These are phyloP conservation scores for Tympanuchus pallidicinctus DNA, from an alignment of 2,113 vertebrate genomes.

Conservation along the genomic window DNA sequence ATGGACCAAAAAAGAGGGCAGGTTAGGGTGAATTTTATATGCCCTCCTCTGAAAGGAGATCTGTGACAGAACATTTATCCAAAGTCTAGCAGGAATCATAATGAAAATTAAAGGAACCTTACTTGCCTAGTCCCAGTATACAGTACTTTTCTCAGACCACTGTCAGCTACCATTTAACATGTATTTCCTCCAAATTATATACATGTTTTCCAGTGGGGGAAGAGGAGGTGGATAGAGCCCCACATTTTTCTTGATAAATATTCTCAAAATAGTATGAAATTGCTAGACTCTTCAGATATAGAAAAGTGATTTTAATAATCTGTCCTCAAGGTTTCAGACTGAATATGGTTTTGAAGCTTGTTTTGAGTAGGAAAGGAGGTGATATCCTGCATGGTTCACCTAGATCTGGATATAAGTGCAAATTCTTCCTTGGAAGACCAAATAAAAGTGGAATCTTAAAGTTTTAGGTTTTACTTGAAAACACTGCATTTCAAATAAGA, in stretches of 20 bases:
- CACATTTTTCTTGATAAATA: background rate
- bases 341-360: background rate
- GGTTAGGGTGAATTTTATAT: background rate
- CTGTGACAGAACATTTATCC: background rate
- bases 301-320: background rate
- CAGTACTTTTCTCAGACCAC: background rate
- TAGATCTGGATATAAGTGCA: background rate
- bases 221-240: background rate
- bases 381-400: background rate
- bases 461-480: background rate
- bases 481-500: background rate
- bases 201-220: background rate
- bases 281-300: background rate
- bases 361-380: background rate
- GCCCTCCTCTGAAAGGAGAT: background rate
- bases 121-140: background rate
- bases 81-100: background rate
- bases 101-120: background rate
- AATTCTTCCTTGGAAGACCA: background rate
- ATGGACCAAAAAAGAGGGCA: background rate
- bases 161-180: background rate
- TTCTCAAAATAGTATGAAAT: background rate
- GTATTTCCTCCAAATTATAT: background rate
- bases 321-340: background rate
- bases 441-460: background rate